A percentile compares a stretch with the other conserved stretches of the same genome.
Conservation (phyloP, 53 echinoderm and acorn worm species). For the Apostichopus leukothele region DNA sequence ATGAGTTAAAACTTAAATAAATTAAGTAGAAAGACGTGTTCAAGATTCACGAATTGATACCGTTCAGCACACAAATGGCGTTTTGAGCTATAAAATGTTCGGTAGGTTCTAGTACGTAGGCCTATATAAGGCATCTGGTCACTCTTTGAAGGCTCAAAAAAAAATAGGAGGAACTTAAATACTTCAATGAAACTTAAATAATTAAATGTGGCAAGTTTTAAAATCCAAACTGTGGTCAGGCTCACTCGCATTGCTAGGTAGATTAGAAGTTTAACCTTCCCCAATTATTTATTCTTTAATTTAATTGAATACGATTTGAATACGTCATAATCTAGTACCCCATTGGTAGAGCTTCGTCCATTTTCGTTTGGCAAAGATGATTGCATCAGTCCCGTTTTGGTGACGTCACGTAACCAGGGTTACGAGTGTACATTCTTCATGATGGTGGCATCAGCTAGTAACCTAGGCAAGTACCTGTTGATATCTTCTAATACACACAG, state of each 20-base stretch:
- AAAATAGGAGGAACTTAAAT: background rate
- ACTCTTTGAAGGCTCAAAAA: background rate
- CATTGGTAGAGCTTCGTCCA: background rate
- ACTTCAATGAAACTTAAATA: background rate
- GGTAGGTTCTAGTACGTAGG: background rate
- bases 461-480: conserved; percentile 13
- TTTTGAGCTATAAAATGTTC: background rate
- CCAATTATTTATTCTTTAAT: background rate
- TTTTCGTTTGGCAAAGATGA: background rate
- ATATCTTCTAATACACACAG: conserved; percentile 36
- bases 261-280: background rate
- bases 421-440: background rate
- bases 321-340: conserved; percentile 11
- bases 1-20: background rate
- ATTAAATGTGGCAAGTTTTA: conserved; percentile 1
- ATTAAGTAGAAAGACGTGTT: background rate
- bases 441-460: background rate
- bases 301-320: background rate
- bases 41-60: background rate
- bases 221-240: conserved; percentile 1
- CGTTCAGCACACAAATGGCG: background rate
- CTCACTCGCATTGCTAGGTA: background rate
- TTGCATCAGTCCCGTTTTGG: conserved; percentile 37
- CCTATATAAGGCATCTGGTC: background rate
- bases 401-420: background rate